Evolutionary conservation across 2,888 invertebrate genomes (phyloP), one percentile per base, ranked within the genome.

Genomic region (Podotricha telesiphe): DNA sequence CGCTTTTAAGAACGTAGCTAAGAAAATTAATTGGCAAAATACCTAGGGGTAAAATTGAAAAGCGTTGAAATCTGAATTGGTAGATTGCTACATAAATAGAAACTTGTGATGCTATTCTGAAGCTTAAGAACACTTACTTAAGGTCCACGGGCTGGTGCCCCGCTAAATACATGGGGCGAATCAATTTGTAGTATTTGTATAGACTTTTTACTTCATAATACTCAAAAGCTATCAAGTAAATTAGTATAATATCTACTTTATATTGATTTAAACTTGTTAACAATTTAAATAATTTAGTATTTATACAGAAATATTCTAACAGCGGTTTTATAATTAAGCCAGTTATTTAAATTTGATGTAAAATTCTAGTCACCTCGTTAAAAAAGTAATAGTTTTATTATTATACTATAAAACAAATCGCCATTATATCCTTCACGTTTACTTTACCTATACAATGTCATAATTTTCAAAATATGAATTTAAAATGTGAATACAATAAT

Each of bases 1-100:
- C 59, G 45, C 62, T 48, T 47, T 47, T 59, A 68, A 51, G 53
- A 67, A 69, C 42, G 67, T 56, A 65, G 63, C 70, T 64, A 71
- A 69, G 73, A 67, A 78, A 81, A 78, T 80, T 79, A 79, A 80
- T 82, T 78, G 75, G 74, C 74, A 71, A 77, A 77, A 78, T 78
- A 77, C 76, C 76, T 76, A 65, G 42, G 56, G 74, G 68, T 69
- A 48, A 72, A 56, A 61, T 72, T 74, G 70, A 61, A 73, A 59
- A 65, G 67, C 68, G 67, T 58, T 67, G 64, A 66, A 71, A 69
- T 50, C 67, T 69, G 50, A 68, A 65, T 68, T 70, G 58, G 67
- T 70, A 53, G 47, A 13, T 28, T 20, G 42, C 13, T 48, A 48
- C 53, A 37, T 42, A 56, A 64, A 67, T 62, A 42, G 62, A 47